These are phyloP conservation scores for Physocephala rufipes DNA, from an alignment of 2,888 invertebrate genomes.

Conservation along the genomic window DNA sequence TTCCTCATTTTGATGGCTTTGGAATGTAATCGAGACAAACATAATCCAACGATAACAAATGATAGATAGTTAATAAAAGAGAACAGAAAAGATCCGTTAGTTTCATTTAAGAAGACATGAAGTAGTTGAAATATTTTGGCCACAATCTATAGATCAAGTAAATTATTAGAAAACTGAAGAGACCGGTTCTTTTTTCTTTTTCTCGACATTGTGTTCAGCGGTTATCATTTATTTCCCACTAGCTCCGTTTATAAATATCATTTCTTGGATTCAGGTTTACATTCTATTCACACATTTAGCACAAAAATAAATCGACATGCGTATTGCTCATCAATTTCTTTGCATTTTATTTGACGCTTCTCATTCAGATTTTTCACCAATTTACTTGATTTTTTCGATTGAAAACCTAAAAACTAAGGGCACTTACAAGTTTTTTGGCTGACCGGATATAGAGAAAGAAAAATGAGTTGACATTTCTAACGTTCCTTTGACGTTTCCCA, in stretches of 20 bases:
- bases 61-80: conserved; percentile 19
- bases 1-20: conserved; percentile 85
- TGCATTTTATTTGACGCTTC: conserved; percentile 21
- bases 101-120: not conserved
- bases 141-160: conserved; percentile 6
- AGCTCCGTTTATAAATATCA: not conserved
- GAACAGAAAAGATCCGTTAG: conserved; percentile 29
- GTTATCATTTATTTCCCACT: too few relatives aligned
- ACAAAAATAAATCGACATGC: conserved; percentile 8
- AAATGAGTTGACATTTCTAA: conserved; percentile 54
- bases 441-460: conserved; percentile 65
- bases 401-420: conserved; percentile 45
- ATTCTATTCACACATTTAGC: not conserved
- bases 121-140: not conserved
- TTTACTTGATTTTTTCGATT: conserved; percentile 52
- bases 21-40: not conserved
- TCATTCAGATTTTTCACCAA: conserved; percentile 43
- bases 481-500: conserved; percentile 49
- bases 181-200: not conserved
- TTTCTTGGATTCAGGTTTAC: not conserved
- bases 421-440: conserved; percentile 64
- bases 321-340: not conserved
- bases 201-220: conserved; percentile 5
- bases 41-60: conserved; percentile 26
- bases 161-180: conserved; percentile 22